Evolutionary conservation across 2,888 invertebrate species (phyloP).

Genomic region (Philaethria dido): DNA sequence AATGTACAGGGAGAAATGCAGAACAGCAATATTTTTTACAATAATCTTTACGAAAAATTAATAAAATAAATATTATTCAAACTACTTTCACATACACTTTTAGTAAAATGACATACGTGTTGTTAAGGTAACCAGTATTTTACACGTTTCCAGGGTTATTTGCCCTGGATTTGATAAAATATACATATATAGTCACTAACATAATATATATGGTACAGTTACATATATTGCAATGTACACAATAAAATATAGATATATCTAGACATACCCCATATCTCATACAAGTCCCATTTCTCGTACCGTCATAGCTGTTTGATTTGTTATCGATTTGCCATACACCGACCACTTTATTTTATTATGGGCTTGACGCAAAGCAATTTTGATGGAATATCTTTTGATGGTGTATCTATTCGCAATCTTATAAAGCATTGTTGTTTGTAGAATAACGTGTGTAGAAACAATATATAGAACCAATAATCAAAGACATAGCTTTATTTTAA

Average conservation of each 20-base stretch:
- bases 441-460: background rate
- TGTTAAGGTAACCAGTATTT: no score
- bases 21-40: no score
- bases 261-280: background rate
- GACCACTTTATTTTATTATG: slow-evolving; percentile 28
- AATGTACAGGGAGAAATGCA: no score
- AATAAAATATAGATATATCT: slow-evolving; percentile 19
- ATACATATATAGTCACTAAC: no score
- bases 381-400: slow-evolving; percentile 26
- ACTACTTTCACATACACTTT: no score
- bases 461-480: background rate
- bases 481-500: no score
- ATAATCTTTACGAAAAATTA: no score
- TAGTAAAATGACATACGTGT: no score
- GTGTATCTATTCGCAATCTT: slow-evolving; percentile 23
- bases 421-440: slow-evolving; percentile 12
- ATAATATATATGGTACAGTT: no score
- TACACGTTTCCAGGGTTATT: no score
- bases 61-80: no score
- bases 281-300: slow-evolving; percentile 8
- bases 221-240: background rate
- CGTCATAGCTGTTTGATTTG: slow-evolving; percentile 23
- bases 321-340: slow-evolving; percentile 22
- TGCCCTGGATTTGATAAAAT: no score
- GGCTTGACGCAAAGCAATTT: slow-evolving; percentile 26